phyloP scores from a whole-genome alignment of 2,888 invertebrate species.

The Halictus quadricinctus region DNA sequence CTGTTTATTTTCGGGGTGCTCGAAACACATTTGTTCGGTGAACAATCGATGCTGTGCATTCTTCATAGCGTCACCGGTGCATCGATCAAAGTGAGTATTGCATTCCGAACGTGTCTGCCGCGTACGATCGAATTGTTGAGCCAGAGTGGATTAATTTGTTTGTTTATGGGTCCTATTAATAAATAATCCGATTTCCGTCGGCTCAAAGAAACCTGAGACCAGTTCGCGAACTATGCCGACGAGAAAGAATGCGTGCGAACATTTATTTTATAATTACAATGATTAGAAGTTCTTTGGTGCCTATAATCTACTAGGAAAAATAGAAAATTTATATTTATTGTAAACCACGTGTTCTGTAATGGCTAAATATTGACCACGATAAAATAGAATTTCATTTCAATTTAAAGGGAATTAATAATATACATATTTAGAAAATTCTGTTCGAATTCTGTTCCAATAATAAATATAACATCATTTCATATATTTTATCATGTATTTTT shows the following conservation, averaged over 20 bases:
- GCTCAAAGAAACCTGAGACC: neutral
- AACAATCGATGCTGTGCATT: conserved; percentile 35
- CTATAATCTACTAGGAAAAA: too few relatives aligned
- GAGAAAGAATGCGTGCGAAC: neutral
- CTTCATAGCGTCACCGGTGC: conserved; percentile 32
- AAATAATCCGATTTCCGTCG: neutral
- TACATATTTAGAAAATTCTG: too few relatives aligned
- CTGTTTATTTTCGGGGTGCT: conserved; percentile 43
- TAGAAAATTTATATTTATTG: too few relatives aligned
- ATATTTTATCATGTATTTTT: too few relatives aligned
- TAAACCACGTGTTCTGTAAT: too few relatives aligned
- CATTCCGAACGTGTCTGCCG: conserved; percentile 30
- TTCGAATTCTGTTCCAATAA: neutral
- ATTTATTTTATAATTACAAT: neutral
- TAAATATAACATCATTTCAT: neutral
- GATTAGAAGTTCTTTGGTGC: too few relatives aligned
- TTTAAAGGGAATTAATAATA: too few relatives aligned
- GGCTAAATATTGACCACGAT: too few relatives aligned
- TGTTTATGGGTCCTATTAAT: neutral
- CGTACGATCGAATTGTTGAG: conserved; percentile 10
- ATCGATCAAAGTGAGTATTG: conserved; percentile 43
- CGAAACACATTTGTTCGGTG: conserved; percentile 27
- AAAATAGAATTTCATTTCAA: too few relatives aligned
- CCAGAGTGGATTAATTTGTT: conserved; percentile 24
- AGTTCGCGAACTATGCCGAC: neutral